These are phyloP conservation scores for Gymnocheta viridis DNA, from an alignment of 2,888 invertebrate species.

Conservation along the genomic window DNA sequence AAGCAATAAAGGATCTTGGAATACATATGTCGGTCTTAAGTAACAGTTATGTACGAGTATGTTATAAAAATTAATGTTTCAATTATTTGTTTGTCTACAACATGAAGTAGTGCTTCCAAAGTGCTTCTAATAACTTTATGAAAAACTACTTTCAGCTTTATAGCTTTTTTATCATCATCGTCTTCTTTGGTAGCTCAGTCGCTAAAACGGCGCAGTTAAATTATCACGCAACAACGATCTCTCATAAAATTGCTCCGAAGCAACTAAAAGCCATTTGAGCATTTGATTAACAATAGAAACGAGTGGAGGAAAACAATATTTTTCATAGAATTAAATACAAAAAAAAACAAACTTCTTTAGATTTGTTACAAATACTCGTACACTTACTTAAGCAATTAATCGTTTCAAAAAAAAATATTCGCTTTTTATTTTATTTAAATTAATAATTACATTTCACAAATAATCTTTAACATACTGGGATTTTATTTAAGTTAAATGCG, in stretches of 20 bases:
- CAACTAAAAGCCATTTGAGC: conserved; percentile 40
- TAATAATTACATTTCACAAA: conserved; percentile 42
- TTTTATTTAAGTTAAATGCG: conserved; percentile 5
- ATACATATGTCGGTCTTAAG: not conserved
- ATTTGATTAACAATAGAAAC: conserved; percentile 48
- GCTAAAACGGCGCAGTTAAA: conserved; percentile 69
- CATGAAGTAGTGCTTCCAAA: conserved; percentile 14
- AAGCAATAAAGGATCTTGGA: not conserved
- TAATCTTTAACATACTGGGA: conserved; percentile 37
- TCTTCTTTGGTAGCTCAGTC: conserved; percentile 57
- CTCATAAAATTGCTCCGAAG: conserved; percentile 60
- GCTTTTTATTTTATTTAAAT: conserved; percentile 46
- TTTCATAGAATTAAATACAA: conserved; percentile 20
- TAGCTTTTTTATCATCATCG: conserved; percentile 35
- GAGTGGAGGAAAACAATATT: conserved; percentile 35
- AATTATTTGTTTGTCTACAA: not conserved
- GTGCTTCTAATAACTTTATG: not conserved
- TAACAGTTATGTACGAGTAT: not conserved
- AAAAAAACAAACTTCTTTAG: conserved; percentile 35
- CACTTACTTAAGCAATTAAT: conserved; percentile 45
- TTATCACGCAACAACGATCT: conserved; percentile 69
- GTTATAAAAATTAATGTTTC: not conserved
- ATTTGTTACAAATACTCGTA: conserved; percentile 53
- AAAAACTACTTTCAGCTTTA: not conserved
- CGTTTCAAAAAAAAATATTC: conserved; percentile 3